Evolutionary conservation across 2,113 vertebrate species (phyloP), one percentile per base, ranked within the genome.

Genomic region (Poicephalus gulielmi): DNA sequence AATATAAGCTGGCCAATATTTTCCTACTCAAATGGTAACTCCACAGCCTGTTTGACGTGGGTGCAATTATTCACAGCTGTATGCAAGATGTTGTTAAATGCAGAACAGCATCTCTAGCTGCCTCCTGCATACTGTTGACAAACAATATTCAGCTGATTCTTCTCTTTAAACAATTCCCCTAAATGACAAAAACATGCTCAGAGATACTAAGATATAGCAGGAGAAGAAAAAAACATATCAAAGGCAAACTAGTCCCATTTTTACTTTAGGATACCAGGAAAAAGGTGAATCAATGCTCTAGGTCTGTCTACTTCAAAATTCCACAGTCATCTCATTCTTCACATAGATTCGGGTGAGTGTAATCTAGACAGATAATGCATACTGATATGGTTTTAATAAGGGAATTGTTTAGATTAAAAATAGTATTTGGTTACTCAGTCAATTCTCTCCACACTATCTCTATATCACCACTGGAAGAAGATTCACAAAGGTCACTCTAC

Each of bases 1-100:
- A 96, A 96, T 92, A 86, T 93, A 84, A 83, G 10, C 35, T 91
- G 47, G 80, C 23, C 95, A 92, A 86, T 93, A 95, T 93, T 78
- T 41, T 71, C 30, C 22, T 90, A 59, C 49, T 96, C 67, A 60
- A 90, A 97, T 62, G 31, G 49, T 85, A 96, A 89, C n/a, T 88
- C 33, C 15, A 75, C 64, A 94, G 78, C 83, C 62, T 92, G 35
- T 66, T 94, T 98, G 96, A 94, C 94, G 79, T 44, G 23, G 17
- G 13, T 80, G 89, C 77, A 96, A 74, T 94, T 88, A 76, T 80
- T 90, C 91, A 93, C 95, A 98, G 96, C 88, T 97, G 92, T 88
- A 93, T 87, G 46, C 77, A 97, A 94, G 92, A 88, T 88, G 73
- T 30, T 87, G 82, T 76, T 97, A 95, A 96, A 95, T 78, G 81